Conservation (phyloP, 2,113 vertebrate species). For the Thamnaconus septentrionalis region DNA sequence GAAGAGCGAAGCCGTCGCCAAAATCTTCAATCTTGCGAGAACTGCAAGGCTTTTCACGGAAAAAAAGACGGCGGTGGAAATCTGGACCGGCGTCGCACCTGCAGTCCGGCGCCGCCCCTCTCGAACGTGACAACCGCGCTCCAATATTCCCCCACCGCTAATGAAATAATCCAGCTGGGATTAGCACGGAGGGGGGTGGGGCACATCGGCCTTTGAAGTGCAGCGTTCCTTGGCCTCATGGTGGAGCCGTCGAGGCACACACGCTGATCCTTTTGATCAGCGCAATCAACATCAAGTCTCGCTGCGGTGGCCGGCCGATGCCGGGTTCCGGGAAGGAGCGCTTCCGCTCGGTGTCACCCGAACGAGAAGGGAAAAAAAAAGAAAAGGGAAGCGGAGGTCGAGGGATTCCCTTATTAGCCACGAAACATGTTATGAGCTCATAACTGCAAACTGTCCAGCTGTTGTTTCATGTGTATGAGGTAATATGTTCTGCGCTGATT, state of each 20-base stretch:
- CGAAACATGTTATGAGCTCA: slow-evolving; percentile 26
- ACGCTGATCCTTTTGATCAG: slow-evolving; percentile 63
- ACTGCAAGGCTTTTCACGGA: not conserved
- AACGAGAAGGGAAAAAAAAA: not conserved
- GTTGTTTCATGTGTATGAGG: slow-evolving; percentile 14
- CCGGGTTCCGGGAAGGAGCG: slow-evolving; percentile 40
- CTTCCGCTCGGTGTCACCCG: slow-evolving; percentile 58
- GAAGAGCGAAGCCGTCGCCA: slow-evolving; percentile 52
- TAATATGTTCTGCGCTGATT: slow-evolving; percentile 5
- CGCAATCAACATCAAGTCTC: slow-evolving; percentile 63
- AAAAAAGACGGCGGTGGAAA: not conserved
- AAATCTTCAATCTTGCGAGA: slow-evolving; percentile 44
- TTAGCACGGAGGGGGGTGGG: slow-evolving; percentile 36
- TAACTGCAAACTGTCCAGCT: slow-evolving; percentile 26
- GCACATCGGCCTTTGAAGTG: slow-evolving; percentile 52
- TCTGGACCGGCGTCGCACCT: slow-evolving; percentile 23
- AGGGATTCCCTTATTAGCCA: slow-evolving; percentile 44
- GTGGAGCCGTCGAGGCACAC: slow-evolving; percentile 1
- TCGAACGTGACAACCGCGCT: slow-evolving; percentile 23
- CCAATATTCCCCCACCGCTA: slow-evolving; percentile 38
- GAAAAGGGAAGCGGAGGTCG: not conserved
- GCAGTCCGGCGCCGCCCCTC: slow-evolving; percentile 14
- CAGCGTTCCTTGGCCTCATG: slow-evolving; percentile 12
- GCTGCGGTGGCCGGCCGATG: slow-evolving; percentile 32
- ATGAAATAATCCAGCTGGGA: slow-evolving; percentile 66